Base-by-base conservation (phyloP, 2,113 vertebrate species). In the Phylloscopus trochilus region DNA sequence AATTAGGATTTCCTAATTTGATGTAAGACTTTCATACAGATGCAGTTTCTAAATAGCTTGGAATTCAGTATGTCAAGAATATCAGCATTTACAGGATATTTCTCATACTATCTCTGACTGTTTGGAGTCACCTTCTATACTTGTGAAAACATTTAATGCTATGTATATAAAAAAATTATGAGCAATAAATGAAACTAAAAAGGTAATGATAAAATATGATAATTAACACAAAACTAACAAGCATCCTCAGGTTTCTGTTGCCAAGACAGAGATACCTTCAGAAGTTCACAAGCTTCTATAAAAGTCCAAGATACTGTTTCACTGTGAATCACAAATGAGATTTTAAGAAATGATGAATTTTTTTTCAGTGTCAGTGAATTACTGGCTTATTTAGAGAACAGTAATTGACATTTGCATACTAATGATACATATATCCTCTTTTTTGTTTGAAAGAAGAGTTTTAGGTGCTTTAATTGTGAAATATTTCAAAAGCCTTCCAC, bases 401-500 rank as follows among this genome's bases (percentile, higher is more conserved):
- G 15, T 3, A 59, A 59, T 12, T 66, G 35, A 35, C 17, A 30
- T 47, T 5, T 27, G 3, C 16, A 39, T 9, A 33, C 43, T 23
- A 67, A 72, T 0, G 1, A 51, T 13, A 43, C 2, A 24, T 0
- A 3, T 47, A 68, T 20, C 9, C 23, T 52, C 12, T 23, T 73
- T 44, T 19, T 19, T 70, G 24, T 80, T 56, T 52, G 13, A 70
- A 77, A 86, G 18, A 60, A 26, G 23, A 86, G n/a, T 20, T 81
- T 58, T 49, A 83, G 20, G 39, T 41, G 27, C 69, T 88, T 69
- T 33, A 43, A 1, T 6, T 77, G 53, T 17, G 19, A 87, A 77
- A 37, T 19, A 24, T 41, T 73, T 47, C 6, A 44, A 49, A 69
- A 69, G 11, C 20, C 24, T 76, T 37, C 41, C 24, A 43, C 22